These are phyloP conservation scores for Apodemus speciosus DNA, from an alignment of 2,113 vertebrate genomes.

Conservation along the genomic window DNA sequence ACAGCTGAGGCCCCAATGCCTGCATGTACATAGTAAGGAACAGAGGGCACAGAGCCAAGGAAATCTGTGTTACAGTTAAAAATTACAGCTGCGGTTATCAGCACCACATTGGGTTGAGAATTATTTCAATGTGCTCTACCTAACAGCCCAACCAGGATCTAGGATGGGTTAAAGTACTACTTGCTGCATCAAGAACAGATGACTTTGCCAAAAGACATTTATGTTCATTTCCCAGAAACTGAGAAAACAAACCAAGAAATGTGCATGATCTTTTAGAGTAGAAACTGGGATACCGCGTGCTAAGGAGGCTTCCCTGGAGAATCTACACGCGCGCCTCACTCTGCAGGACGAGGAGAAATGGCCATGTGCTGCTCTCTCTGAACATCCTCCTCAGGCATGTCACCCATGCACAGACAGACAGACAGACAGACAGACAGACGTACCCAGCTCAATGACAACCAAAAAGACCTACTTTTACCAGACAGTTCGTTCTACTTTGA, in stretches of 20 bases:
- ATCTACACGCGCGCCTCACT: not conserved
- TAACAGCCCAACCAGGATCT: not conserved
- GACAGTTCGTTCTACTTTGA: not conserved
- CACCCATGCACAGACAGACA: not conserved
- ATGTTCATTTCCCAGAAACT: conserved; percentile 21
- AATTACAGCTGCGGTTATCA: conserved; percentile 18
- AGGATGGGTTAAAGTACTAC: not conserved
- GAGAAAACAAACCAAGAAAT: conserved; percentile 60
- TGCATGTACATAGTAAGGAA: not conserved
- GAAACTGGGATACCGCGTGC: not conserved
- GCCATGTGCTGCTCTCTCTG: not conserved
- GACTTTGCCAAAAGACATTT: not conserved
- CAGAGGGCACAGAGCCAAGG: not conserved
- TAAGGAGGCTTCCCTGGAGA: conserved; percentile 27
- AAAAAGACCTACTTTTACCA: not conserved
- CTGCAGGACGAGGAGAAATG: conserved; percentile 13
- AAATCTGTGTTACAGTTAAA: not conserved
- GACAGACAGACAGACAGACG: not conserved
- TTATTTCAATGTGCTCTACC: conserved; percentile 4
- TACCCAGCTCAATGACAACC: not conserved
- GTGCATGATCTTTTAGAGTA: conserved; percentile 24
- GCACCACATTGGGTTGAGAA: conserved; percentile 2
- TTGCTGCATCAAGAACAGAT: not conserved
- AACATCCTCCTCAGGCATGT: not conserved
- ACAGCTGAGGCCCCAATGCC: not conserved